A percentile compares a stretch with the other conserved stretches of the same genome.
Evolutionary conservation across 2,888 invertebrate species (phyloP).

Genomic region (Dryococelus australis): DNA sequence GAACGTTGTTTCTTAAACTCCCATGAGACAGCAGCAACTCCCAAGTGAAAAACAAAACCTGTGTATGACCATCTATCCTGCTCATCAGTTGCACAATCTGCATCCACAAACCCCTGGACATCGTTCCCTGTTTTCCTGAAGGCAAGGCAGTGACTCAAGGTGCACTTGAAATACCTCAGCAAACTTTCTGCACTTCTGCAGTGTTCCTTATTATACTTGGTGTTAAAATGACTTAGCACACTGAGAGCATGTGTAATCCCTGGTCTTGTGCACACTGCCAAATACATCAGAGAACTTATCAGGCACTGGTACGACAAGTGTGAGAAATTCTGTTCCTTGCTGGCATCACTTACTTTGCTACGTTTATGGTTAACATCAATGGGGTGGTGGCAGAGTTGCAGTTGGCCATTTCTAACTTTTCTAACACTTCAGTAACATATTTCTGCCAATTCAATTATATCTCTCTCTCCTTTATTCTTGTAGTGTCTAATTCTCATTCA

Average conservation of each 20-base stretch:
- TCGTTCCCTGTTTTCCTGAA: not conserved
- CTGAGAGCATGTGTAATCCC: not conserved
- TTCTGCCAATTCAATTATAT: not conserved
- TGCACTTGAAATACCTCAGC: constrained; percentile 5
- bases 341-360: not conserved
- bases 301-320: not conserved
- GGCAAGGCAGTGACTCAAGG: not conserved
- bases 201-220: not conserved
- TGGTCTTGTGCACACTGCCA: constrained; percentile 7
- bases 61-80: constrained; percentile 3
- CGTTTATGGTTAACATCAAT: not conserved
- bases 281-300: not conserved
- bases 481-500: not conserved
- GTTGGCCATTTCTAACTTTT: not conserved
- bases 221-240: constrained; percentile 13
- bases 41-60: constrained; percentile 12
- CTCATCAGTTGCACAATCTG: constrained; percentile 6
- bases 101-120: not conserved
- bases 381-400: not conserved
- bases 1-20: not conserved
- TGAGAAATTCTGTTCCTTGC: not conserved
- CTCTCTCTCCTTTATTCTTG: not conserved
- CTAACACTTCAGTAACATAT: not conserved
- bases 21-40: constrained; percentile 11
- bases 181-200: not conserved